Conservation (phyloP, 2,888 invertebrate species). For the Caenorhabditis sp. region DNA sequence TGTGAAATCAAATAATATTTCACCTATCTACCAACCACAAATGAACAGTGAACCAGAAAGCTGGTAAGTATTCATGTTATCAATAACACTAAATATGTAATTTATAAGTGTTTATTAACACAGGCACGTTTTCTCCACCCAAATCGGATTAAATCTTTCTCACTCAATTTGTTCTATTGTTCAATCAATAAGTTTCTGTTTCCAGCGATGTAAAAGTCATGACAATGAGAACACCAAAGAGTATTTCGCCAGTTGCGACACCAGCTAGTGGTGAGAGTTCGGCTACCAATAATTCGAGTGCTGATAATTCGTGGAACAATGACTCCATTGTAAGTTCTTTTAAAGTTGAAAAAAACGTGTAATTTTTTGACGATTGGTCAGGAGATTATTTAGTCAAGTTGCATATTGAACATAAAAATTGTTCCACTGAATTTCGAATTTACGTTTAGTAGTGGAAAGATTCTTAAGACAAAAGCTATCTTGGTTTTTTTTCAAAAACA, state of each 20-base stretch:
- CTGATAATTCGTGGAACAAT: conserved; percentile 22
- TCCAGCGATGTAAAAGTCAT: conserved; percentile 6
- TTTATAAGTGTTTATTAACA: conserved; percentile 10
- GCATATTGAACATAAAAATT: too few relatives aligned
- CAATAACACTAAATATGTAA: neutral
- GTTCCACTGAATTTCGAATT: too few relatives aligned
- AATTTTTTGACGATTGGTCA: too few relatives aligned
- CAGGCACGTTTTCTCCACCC: conserved; percentile 6
- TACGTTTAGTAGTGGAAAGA: too few relatives aligned
- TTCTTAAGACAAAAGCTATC: too few relatives aligned
- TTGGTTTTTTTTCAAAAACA: too few relatives aligned
- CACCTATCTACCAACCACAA: conserved; percentile 40
- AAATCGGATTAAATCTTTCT: conserved; percentile 24
- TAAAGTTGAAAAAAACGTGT: neutral
- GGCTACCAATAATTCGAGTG: conserved; percentile 10
- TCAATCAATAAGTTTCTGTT: neutral
- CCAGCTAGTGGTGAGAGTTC: conserved; percentile 26
- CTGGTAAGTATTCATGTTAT: conserved; percentile 29
- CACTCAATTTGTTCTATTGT: neutral
- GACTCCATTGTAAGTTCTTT: conserved; percentile 12
- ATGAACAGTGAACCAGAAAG: conserved; percentile 51
- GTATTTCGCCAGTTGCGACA: conserved; percentile 37
- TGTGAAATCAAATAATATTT: neutral
- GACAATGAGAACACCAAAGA: conserved; percentile 32
- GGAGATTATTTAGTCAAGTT: too few relatives aligned